phyloP scores from a whole-genome alignment of 2,797 vertebrate species.

The Pitangus sulphuratus region DNA sequence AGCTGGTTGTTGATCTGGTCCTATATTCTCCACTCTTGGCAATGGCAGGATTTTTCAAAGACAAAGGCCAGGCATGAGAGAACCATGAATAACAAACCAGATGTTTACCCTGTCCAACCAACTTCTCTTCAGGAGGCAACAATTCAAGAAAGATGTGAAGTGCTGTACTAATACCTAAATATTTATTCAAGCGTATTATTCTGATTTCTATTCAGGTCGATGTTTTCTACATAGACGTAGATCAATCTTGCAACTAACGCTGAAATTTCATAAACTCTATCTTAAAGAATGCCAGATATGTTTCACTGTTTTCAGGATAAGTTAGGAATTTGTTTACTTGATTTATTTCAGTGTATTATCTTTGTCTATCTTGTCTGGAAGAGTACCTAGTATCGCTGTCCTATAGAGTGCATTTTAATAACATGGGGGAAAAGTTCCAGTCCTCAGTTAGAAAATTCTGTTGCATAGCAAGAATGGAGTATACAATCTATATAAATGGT shows the following conservation, averaged over 20 bases:
- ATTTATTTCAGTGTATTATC: slow-evolving; percentile 5
- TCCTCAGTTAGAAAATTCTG: slow-evolving; percentile 13
- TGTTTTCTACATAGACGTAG: neutral
- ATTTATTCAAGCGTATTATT: neutral
- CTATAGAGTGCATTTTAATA: slow-evolving; percentile 18
- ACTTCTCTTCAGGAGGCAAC: neutral
- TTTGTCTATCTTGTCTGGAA: neutral
- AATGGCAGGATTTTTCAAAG: neutral
- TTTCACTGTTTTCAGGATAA: neutral
- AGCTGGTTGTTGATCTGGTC: neutral
- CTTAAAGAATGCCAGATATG: neutral
- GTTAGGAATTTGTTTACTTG: slow-evolving; percentile 32
- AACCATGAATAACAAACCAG: neutral
- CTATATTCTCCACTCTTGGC: neutral
- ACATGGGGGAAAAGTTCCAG: neutral
- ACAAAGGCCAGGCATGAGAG: neutral
- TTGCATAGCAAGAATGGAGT: neutral
- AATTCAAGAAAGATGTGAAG: neutral
- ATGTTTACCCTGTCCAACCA: neutral
- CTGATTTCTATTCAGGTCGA: neutral
- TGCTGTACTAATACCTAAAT: neutral
- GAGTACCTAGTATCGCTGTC: neutral
- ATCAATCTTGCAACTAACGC: neutral
- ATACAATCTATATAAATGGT: neutral
- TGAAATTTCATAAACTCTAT: neutral